A percentile compares a stretch with the other conserved stretches of the same genome.
Evolutionary conservation across 2,113 vertebrate genomes (phyloP).

Genomic region (Columba livia): DNA sequence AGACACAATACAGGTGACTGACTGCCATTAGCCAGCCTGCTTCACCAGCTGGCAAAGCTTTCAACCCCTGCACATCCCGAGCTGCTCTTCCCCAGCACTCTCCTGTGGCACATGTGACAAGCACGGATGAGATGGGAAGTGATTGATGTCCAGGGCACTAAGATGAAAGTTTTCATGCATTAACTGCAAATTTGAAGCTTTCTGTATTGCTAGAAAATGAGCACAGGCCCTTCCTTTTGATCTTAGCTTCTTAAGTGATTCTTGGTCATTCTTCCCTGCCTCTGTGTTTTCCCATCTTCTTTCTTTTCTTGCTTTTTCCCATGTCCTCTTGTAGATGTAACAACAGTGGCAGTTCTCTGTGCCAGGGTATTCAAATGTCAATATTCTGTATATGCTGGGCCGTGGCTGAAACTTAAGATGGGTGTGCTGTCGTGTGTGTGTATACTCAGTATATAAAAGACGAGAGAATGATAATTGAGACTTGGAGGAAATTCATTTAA

Average conservation of each 20-base stretch:
- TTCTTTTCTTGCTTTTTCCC: neutral
- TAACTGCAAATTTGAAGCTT: neutral
- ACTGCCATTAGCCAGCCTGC: neutral
- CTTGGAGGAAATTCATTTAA: neutral
- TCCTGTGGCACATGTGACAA: neutral
- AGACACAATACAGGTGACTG: neutral
- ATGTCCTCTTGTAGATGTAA: neutral
- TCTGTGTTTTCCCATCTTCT: neutral
- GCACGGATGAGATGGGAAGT: neutral
- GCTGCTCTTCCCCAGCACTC: neutral
- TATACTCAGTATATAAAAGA: neutral
- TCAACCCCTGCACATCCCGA: neutral
- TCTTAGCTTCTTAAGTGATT: neutral
- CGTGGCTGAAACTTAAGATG: neutral
- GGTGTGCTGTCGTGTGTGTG: neutral
- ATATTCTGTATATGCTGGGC: neutral
- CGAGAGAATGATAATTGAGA: neutral
- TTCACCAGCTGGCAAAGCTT: neutral
- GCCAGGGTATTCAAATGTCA: neutral
- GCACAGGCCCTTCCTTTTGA: slow-evolving; percentile 5
- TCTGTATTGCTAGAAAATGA: neutral
- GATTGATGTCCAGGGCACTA: neutral
- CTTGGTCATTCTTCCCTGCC: neutral
- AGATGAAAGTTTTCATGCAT: slow-evolving; percentile 18
- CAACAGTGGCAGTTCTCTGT: neutral